A percentile compares a stretch with the other conserved stretches of the same genome.
These are phyloP conservation scores for Stichodactyla helianthus DNA, from an alignment of 64 coral and sea anemone species.

Conservation along the genomic window DNA sequence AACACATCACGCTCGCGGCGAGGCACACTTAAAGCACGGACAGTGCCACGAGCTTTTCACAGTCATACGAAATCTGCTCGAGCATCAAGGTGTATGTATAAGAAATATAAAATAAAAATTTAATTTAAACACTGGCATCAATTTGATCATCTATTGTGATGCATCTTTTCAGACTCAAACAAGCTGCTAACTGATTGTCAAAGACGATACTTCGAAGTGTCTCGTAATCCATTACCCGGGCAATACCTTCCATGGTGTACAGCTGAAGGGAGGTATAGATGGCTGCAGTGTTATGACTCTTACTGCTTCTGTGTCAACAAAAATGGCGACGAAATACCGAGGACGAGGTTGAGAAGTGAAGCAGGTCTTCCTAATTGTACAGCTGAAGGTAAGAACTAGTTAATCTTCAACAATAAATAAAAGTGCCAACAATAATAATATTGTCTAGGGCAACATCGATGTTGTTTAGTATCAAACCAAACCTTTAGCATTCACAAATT, in stretches of 20 bases:
- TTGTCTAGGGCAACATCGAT: too few species aligned
- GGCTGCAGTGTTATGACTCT: constrained; percentile 60
- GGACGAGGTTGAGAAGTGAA: constrained; percentile 38
- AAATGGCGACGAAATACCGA: constrained; percentile 57
- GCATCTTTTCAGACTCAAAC: not conserved
- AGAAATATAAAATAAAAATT: too few species aligned
- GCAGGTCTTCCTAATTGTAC: constrained; percentile 45
- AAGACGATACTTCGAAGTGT: constrained; percentile 44
- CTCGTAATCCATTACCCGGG: constrained; percentile 51
- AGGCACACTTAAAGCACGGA: too few species aligned
- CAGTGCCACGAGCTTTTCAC: too few species aligned
- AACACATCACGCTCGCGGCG: too few species aligned
- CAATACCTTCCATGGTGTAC: constrained; percentile 69
- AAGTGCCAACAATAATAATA: too few species aligned
- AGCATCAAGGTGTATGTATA: not conserved
- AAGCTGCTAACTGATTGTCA: constrained; percentile 45
- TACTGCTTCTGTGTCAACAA: constrained; percentile 81
- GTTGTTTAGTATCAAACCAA: too few species aligned
- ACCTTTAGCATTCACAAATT: too few species aligned
- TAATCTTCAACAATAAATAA: not conserved
- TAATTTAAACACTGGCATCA: too few species aligned
- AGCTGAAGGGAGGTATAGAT: constrained; percentile 57
- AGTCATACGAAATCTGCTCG: too few species aligned
- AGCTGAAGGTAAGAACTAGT: not conserved
- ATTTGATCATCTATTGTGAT: too few species aligned